Evolutionary conservation across 2,113 vertebrate genomes (phyloP), one percentile per base, ranked within the genome.

Genomic region (Ptychochromis oligacanthus): DNA sequence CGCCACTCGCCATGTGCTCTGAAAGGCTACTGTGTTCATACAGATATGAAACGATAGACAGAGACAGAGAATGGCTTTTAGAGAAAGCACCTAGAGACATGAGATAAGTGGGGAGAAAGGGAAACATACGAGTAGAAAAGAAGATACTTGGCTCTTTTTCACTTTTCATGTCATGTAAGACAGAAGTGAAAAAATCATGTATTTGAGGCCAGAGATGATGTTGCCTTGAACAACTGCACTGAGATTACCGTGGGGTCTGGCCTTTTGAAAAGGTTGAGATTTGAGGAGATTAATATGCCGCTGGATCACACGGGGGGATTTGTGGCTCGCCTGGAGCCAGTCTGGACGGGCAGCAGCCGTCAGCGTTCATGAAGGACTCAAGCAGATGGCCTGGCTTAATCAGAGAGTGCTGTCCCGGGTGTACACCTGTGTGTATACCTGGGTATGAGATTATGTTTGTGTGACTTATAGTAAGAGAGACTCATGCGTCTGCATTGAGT

Each of bases 201-300:
- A 57, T 87, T 81, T 81, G 38, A 79, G 75, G 75, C 83, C 46
- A 70, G 72, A 77, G 82, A 81, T 64, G 75, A 87, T 78, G 78
- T 77, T 65, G 60, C 75, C 77, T 40, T 2, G 52, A 84, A 89
- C 79, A 67, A 79, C 72, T 9, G 85, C 54, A 2, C 74, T n/a
- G 77, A 88, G 80, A 86, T 87, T 75, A 88, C 82, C 2, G 46
- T 59, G 72, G 58, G 57, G 79, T 67, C 78, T 90, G 90, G 74
- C 88, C 89, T 92, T 94, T 93, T 55, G 75, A 79, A 87, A 90
- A 92, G 90, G 89, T 88, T 88, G 88, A 88, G 88, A 82, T 92
- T 87, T 79, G 60, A 81, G 84, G 67, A 91, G 89, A 93, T 93
- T 92, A 93, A 93, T 90, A 84, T 82, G 89, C 81, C 6, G 75